Conservation (phyloP, 2,113 vertebrate species). For the Scartelaos histophorus region DNA sequence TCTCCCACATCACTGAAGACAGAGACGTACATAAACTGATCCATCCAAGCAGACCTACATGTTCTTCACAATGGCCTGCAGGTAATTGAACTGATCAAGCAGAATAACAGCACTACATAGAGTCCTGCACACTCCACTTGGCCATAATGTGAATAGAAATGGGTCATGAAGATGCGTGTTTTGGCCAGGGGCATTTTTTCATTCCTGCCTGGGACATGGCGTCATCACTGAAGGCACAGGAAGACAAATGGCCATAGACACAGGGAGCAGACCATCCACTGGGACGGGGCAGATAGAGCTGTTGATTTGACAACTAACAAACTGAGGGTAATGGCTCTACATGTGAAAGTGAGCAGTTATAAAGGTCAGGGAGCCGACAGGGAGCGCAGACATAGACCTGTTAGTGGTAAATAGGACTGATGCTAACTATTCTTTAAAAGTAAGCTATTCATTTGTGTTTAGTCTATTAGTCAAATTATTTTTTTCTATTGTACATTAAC, state of each 20-base stretch:
- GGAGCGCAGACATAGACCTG: not conserved
- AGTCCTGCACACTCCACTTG: constrained; percentile 22
- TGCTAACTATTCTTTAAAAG: too few species aligned
- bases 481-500: too few species aligned
- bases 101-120: constrained; percentile 22
- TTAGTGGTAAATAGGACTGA: too few species aligned
- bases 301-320: constrained; percentile 43
- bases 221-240: constrained; percentile 41
- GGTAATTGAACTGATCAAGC: constrained; percentile 49
- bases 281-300: constrained; percentile 8
- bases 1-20: not conserved
- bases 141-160: constrained; percentile 42
- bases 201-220: constrained; percentile 28
- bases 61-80: constrained; percentile 25
- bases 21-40: not conserved
- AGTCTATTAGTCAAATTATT: too few species aligned
- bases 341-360: constrained; percentile 8
- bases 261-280: constrained; percentile 5
- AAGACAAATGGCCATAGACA: constrained; percentile 37
- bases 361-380: constrained; percentile 6
- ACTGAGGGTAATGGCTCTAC: constrained; percentile 30
- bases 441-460: too few species aligned
- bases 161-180: constrained; percentile 46
- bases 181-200: constrained; percentile 41
- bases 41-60: constrained; percentile 18